These are phyloP conservation scores for Chrysina gloriosa DNA, from an alignment of 2,888 invertebrate genomes.

Conservation along the genomic window DNA sequence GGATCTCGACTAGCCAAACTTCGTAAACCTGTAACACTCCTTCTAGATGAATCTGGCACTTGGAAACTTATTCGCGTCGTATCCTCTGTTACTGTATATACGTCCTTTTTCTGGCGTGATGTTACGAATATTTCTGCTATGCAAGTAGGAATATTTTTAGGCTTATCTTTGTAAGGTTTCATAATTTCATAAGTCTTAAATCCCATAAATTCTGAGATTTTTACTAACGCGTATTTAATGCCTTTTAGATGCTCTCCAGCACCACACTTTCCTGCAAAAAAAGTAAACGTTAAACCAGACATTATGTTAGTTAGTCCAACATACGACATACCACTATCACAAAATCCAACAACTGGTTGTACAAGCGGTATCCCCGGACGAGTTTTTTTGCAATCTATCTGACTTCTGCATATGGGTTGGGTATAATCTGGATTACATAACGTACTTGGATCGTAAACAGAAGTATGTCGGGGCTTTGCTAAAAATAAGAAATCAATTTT, in stretches of 20 bases:
- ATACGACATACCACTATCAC: neutral
- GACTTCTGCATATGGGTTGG: neutral
- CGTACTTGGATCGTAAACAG: neutral
- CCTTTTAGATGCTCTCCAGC: neutral
- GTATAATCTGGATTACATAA: neutral
- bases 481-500: neutral
- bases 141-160: conserved; percentile 23
- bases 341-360: conserved; percentile 18
- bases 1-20: too few species aligned
- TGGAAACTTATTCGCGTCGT: neutral
- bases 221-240: conserved; percentile 32
- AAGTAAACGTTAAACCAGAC: neutral
- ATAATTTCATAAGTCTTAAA: conserved; percentile 33
- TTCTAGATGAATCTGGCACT: neutral
- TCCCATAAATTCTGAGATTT: conserved; percentile 27
- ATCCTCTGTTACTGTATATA: neutral
- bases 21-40: neutral
- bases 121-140: conserved; percentile 36
- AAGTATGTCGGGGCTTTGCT: neutral
- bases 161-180: conserved; percentile 30
- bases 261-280: conserved; percentile 12
- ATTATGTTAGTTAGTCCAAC: neutral
- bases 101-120: neutral
- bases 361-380: conserved; percentile 9
- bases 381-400: conserved; percentile 7